Evolutionary conservation across 2,797 vertebrate genomes (phyloP), one percentile per base, ranked within the genome.

Genomic region (Gymnothorax javanicus): DNA sequence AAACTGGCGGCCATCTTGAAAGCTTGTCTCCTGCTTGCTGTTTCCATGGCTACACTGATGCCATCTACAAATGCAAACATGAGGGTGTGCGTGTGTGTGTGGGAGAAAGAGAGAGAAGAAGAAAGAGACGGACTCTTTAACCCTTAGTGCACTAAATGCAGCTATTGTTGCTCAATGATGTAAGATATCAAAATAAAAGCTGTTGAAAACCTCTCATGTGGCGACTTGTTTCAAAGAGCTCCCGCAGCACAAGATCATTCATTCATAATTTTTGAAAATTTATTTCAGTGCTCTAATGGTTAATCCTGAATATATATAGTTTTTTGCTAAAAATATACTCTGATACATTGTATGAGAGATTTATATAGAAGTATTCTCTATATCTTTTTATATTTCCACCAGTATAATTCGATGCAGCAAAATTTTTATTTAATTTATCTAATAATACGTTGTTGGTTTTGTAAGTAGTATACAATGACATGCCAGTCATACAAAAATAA

Each of bases 1-100:
- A 96, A 95, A 92, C 92, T 90, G 93, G 94, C 92, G 91, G 95
- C 96, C 95, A 96, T 96, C 94, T 96, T 95, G 94, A 92, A 95
- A 87, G 94, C 94, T 95, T 95, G 91, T 88, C 88, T 92, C 94
- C 93, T 89, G 93, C 93, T 94, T 96, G 95, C 95, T 94, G 93
- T 96, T 96, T 93, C 96, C 94, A 95, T 95, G 93, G 95, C 89
- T 93, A 96, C 92, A 23, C 75, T 20, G 50, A 13, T 79, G 23
- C 50, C 50, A 7, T 15, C 75, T 52, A 3, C 11, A n/a, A 57
- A 57, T 25, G 82, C 57, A 56, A 57, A 58, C 13, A 56, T 17
- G 5, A 62, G 33, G 7, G 59, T 11, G 43, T 69, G n/a, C 9
- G 84, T 57, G 58, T 17, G 58, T 20, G 27, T 17, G 58, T 43